Percentiles rank a stretch among this genome's conserved stretches.
Evolutionary conservation across 2,888 invertebrate genomes (phyloP).

Genomic region (Archips xylosteana): DNA sequence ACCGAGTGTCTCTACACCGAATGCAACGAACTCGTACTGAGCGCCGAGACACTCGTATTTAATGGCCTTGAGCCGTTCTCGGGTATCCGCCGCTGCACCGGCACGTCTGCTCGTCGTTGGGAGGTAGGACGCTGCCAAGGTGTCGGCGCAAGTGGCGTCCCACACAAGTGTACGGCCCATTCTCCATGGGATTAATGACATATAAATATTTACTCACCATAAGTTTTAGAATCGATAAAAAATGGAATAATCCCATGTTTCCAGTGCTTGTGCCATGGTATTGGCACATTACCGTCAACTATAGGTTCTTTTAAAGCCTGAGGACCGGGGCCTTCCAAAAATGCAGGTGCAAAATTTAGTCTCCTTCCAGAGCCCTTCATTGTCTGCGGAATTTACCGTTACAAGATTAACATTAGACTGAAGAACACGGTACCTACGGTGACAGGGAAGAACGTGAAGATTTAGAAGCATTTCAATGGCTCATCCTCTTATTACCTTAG

Average conservation of each 20-base stretch:
- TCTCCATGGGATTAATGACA: too few species aligned
- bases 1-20: too few species aligned
- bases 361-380: constrained; percentile 53
- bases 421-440: background rate
- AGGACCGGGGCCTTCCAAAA: constrained; percentile 3
- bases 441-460: background rate
- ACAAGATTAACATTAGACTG: background rate
- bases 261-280: constrained; percentile 62
- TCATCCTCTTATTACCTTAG: constrained; percentile 39
- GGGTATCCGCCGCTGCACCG: too few species aligned
- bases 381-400: background rate
- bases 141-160: too few species aligned
- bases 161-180: too few species aligned
- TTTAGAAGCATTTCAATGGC: background rate
- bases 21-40: too few species aligned
- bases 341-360: constrained; percentile 63
- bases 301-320: background rate
- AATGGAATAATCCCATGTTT: constrained; percentile 71
- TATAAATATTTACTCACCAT: constrained; percentile 61
- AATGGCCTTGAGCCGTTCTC: too few species aligned
- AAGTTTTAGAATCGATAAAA: constrained; percentile 73
- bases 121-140: too few species aligned
- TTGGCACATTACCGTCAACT: constrained; percentile 18
- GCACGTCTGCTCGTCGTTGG: too few species aligned
- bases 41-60: too few species aligned